Base-by-base conservation (phyloP, 2,888 invertebrate genomes). In the Pristionchus exspectatus region DNA sequence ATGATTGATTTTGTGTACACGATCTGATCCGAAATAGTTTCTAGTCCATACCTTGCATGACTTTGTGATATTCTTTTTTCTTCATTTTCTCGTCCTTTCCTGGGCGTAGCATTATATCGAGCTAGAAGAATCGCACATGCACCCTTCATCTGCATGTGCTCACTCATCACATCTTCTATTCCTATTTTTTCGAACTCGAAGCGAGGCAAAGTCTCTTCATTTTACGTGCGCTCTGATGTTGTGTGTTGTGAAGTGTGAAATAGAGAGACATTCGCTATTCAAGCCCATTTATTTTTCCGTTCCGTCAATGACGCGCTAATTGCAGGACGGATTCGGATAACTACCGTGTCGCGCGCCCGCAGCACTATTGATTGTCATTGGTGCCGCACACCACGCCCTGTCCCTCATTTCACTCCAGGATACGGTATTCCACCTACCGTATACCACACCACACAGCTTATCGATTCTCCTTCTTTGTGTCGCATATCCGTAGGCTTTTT, bases 251-350 rank as follows among this genome's bases (percentile, higher is more conserved):
- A n/a, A n/a, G n/a, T n/a, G n/a, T n/a, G n/a, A n/a, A 30, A 72
- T 27, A 21, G 72, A 72, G 30, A 72, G 30, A 72, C 72, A 12
- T 72, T 7, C 30, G 12, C 27, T 30, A 18, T 12, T 33, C 9
- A 12, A 30, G 16, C 14, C 16, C n/a, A 3, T n/a, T 69, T 69
- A 69, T 33, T 77, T 77, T 44, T 38, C 27, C 27, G 59, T 56
- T 84, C 84, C 84, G 30, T 24, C 50, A 10, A n/a, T 86, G 30
- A 87, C 69, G 2, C 69, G 2, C 38, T 5, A 54, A 59, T 90
- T 91, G 30, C 92, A 92, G 92, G 91, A 91, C 90, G 88, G 91
- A 90, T 74, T 90, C 91, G 63, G 92, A 92, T 72, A 90, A 91
- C 72, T 92, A 92, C 90, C 90, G 91, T 44, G 92, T 92, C 56